Conservation (phyloP, 2,113 vertebrate species). For the Centropus unirufus region DNA sequence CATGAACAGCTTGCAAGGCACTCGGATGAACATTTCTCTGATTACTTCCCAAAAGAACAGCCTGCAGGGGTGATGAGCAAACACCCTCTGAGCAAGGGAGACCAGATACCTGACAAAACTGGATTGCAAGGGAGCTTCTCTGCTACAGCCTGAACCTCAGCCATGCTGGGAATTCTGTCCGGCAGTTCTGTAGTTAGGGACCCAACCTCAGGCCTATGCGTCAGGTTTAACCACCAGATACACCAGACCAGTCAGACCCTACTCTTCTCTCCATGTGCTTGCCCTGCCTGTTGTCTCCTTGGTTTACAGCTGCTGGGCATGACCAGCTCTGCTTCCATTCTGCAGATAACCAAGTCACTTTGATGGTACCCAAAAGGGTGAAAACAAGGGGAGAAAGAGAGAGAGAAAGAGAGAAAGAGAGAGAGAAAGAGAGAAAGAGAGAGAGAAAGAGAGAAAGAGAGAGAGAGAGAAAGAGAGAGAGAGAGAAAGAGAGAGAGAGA, state of each 20-base stretch:
- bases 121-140: not conserved
- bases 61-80: not conserved
- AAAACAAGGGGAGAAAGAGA: not conserved
- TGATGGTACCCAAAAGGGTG: not conserved
- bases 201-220: not conserved
- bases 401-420: too few relatives aligned
- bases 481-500: too few relatives aligned
- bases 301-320: not conserved
- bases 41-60: not conserved
- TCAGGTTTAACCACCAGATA: not conserved
- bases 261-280: not conserved
- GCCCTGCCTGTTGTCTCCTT: not conserved
- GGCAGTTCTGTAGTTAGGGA: not conserved
- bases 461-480: too few relatives aligned
- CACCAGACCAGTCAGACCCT: not conserved
- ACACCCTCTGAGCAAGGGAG: not conserved
- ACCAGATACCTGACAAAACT: not conserved
- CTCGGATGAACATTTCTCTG: not conserved
- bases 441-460: too few relatives aligned
- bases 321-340: not conserved
- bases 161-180: not conserved
- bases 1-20: not conserved
- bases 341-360: not conserved
- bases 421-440: too few relatives aligned
- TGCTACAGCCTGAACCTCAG: not conserved